These are phyloP conservation scores for Phaethornis superciliosus DNA, from an alignment of 2,113 vertebrate species.

Conservation along the genomic window DNA sequence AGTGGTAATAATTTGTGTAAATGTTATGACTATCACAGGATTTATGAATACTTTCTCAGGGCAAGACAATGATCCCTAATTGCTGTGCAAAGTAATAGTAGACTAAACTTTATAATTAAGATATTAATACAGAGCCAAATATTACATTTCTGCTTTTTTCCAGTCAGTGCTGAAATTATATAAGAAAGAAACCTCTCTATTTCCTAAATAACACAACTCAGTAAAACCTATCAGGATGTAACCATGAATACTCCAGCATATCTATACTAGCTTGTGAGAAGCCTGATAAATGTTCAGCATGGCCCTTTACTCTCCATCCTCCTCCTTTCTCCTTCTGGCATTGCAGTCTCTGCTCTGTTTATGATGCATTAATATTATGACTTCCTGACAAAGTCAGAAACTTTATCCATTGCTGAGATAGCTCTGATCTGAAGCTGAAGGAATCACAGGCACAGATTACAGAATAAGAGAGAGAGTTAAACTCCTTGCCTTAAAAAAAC, in stretches of 20 bases:
- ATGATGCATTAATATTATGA: background rate
- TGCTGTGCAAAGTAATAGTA: background rate
- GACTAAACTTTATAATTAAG: background rate
- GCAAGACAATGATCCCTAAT: background rate
- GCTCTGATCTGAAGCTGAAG: background rate
- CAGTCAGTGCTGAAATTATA: background rate
- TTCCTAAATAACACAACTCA: background rate
- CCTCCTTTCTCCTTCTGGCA: background rate
- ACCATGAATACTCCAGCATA: accelerated
- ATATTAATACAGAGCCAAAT: background rate
- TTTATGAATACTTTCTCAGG: background rate
- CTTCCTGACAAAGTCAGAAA: background rate
- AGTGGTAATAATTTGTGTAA: background rate
- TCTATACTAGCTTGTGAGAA: background rate
- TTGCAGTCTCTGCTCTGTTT: background rate
- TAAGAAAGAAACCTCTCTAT: background rate
- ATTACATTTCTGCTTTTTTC: background rate
- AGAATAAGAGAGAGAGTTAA: background rate
- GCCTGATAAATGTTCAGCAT: background rate
- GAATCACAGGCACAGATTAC: background rate
- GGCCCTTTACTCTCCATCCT: background rate
- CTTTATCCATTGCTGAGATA: background rate
- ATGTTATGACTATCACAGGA: background rate
- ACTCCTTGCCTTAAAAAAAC: background rate
- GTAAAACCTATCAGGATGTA: background rate